A percentile compares a stretch with the other conserved stretches of the same genome.
Conservation (phyloP, 2,888 invertebrate species). For the Dichetophora obliterata region DNA sequence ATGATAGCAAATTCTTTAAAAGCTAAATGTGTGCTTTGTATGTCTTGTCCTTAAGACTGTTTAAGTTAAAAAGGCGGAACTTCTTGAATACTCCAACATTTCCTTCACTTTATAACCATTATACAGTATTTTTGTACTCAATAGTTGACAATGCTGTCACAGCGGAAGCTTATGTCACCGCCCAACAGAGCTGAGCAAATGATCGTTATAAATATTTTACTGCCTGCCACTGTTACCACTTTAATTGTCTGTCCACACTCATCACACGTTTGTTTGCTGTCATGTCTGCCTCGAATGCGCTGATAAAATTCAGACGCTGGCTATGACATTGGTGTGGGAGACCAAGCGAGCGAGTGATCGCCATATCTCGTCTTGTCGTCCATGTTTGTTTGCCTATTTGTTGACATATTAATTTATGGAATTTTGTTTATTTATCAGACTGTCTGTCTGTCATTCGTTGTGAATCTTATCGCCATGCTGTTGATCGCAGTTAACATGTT, state of each 20-base stretch:
- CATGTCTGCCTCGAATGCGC: background rate
- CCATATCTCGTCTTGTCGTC: background rate
- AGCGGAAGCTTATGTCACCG: too few relatives aligned
- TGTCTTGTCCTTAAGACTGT: too few relatives aligned
- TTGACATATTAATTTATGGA: slow-evolving; percentile 64
- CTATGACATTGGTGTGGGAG: background rate
- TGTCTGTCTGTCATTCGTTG: background rate
- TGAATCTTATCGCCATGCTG: background rate
- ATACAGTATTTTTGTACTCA: background rate
- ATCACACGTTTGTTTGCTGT: background rate
- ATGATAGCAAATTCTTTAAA: too few relatives aligned
- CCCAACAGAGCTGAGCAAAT: too few relatives aligned
- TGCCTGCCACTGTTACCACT: too few relatives aligned
- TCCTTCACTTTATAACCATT: background rate
- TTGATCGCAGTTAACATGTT: background rate
- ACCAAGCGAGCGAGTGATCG: background rate
- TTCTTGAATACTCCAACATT: background rate
- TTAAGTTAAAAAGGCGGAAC: too few relatives aligned
- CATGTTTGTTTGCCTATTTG: slow-evolving; percentile 48
- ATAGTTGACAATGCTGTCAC: background rate
- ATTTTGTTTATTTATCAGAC: slow-evolving; percentile 60
- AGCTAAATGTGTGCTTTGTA: too few relatives aligned
- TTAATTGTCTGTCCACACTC: background rate
- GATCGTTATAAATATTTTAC: too few relatives aligned
- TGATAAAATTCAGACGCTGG: background rate